Evolutionary conservation across 2,797 vertebrate genomes (phyloP), one percentile per base, ranked within the genome.

Genomic region (Argyrosomus regius): DNA sequence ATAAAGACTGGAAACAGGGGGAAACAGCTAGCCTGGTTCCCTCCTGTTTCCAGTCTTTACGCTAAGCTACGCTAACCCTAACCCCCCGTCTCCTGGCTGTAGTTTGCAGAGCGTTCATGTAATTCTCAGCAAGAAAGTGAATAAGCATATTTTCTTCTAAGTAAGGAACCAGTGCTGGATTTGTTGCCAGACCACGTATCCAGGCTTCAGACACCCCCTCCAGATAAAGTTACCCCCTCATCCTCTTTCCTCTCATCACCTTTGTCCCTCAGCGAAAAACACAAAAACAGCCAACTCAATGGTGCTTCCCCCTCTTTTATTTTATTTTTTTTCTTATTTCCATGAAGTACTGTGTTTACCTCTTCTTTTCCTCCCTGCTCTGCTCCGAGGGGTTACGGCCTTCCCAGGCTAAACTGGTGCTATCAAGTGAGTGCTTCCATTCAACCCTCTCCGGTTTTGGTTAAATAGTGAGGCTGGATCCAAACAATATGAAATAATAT

Each of bases 151-250:
- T 50, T 53, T 54, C 31, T 56, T 76, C 61, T 39, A 78, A 84
- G 46, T 56, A 58, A 77, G 66, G 24, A 52, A 48, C 65, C 82
- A 77, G 78, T 60, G 75, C 64, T 83, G 65, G 62, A 72, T 61
- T 43, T 57, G 60, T 67, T 80, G 66, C 86, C 88, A 86, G 82
- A 80, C 76, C 88, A 88, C 90, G 65, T 82, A 78, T 91, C 87
- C 81, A 76, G 77, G 91, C 87, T 86, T 88, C 88, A 80, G 90
- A 93, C 95, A 93, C 94, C 94, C 92, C 93, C 90, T 92, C 95
- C 92, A 90, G 81, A 91, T 84, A 90, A 75, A 89, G 84, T 90
- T 64, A 77, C 80, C 92, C 53, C 50, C 69, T 75, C 67, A 39
- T 75, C 75, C 62, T 78, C 72, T 59, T 60, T 31, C 53, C 52